phyloP scores from a whole-genome alignment of 2,797 vertebrate genomes.

The Semotilus atromaculatus region DNA sequence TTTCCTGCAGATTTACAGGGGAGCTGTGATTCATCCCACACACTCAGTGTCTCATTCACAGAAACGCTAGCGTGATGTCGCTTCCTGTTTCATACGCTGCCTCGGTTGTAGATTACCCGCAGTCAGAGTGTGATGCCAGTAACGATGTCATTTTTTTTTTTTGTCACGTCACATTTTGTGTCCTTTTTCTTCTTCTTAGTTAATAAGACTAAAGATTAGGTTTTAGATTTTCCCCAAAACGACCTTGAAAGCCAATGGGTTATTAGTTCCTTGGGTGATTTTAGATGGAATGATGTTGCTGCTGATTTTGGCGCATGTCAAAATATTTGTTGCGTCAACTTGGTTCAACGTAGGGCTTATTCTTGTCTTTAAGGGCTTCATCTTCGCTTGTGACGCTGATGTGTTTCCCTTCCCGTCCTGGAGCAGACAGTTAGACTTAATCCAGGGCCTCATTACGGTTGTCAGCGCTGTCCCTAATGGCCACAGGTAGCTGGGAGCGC shows the following conservation, averaged over 20 bases:
- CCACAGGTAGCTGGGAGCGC: conserved; percentile 31
- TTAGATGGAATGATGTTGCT: neutral
- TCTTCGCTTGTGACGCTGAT: neutral
- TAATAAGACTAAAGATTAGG: neutral
- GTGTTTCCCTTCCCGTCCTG: neutral
- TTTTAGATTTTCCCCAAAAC: neutral
- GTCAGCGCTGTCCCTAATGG: conserved; percentile 50
- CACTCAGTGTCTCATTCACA: conserved; percentile 61
- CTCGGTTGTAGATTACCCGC: conserved; percentile 47
- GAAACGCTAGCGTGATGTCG: conserved; percentile 49
- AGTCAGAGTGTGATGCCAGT: conserved; percentile 17
- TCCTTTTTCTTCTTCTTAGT: neutral
- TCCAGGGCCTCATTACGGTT: conserved; percentile 40
- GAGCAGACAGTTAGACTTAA: conserved; percentile 17
- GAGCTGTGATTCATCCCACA: conserved; percentile 47
- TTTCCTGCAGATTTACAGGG: conserved; percentile 46
- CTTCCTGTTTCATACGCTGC: conserved; percentile 53
- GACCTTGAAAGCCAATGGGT: neutral
- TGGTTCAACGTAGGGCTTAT: neutral
- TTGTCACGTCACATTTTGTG: neutral
- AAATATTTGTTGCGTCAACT: conserved; percentile 28
- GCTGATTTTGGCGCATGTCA: neutral
- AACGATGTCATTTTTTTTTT: neutral
- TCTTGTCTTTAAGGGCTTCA: neutral
- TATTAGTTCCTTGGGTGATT: neutral